phyloP scores from a whole-genome alignment of 2,888 invertebrate genomes.

The Cartodere bifasciata region DNA sequence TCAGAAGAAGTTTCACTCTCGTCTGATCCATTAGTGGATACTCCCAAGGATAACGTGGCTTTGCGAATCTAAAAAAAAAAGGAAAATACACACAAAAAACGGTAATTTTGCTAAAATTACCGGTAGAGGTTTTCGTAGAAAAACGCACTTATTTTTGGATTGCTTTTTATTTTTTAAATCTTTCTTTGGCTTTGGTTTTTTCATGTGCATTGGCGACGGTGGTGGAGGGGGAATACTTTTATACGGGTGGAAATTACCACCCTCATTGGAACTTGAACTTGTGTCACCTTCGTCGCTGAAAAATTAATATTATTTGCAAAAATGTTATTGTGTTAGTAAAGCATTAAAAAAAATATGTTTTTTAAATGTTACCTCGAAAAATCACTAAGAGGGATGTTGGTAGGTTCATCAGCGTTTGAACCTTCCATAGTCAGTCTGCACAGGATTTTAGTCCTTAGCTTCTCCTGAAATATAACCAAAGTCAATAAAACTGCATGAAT shows the following conservation, averaged over 20 bases:
- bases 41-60: constrained; percentile 41
- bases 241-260: constrained; percentile 35
- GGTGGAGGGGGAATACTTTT: constrained; percentile 38
- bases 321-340: not conserved
- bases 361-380: constrained; percentile 61
- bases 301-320: constrained; percentile 13
- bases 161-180: constrained; percentile 27
- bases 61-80: constrained; percentile 38
- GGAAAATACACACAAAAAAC: not conserved
- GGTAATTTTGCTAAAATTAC: constrained; percentile 27
- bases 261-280: constrained; percentile 51
- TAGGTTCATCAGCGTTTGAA: constrained; percentile 79
- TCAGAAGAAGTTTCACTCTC: constrained; percentile 9
- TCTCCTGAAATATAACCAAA: constrained; percentile 56
- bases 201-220: constrained; percentile 46
- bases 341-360: too few relatives aligned
- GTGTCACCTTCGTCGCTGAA: constrained; percentile 68
- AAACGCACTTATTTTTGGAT: too few relatives aligned
- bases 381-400: constrained; percentile 74
- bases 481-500: too few relatives aligned
- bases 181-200: constrained; percentile 17
- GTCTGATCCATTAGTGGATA: constrained; percentile 23
- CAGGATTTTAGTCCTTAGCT: constrained; percentile 66
- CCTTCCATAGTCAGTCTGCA: constrained; percentile 68
- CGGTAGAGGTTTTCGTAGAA: constrained; percentile 44